phyloP scores from a whole-genome alignment of 2,888 invertebrate genomes.

The Melinaea marsaeus region DNA sequence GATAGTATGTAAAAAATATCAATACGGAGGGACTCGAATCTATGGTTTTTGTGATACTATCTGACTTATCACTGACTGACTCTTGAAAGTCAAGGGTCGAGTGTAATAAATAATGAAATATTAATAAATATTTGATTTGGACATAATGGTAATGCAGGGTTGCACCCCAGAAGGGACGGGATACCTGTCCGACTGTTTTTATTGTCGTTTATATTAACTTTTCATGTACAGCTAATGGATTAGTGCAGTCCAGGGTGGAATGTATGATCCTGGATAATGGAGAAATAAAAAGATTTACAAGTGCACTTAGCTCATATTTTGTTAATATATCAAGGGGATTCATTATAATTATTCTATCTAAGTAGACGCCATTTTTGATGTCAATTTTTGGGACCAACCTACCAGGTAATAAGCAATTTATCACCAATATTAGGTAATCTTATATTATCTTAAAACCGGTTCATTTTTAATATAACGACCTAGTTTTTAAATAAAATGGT shows the following conservation, averaged over 20 bases:
- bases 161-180: slow-evolving; percentile 49
- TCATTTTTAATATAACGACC: background rate
- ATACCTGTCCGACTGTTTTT: slow-evolving; percentile 58
- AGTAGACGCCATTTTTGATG: background rate
- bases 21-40: too few relatives aligned
- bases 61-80: too few relatives aligned
- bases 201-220: slow-evolving; percentile 66
- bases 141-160: slow-evolving; percentile 34
- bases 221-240: slow-evolving; percentile 73
- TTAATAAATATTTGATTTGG: slow-evolving; percentile 26
- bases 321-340: too few relatives aligned
- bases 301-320: background rate
- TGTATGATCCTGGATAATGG: slow-evolving; percentile 27
- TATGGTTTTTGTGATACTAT: too few relatives aligned
- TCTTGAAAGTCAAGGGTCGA: too few relatives aligned
- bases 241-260: slow-evolving; percentile 54
- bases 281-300: background rate
- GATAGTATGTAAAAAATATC: too few relatives aligned
- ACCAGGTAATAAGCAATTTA: slow-evolving; percentile 4
- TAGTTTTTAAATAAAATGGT: background rate
- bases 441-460: too few relatives aligned
- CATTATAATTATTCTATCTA: background rate
- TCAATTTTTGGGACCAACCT: background rate
- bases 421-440: too few relatives aligned
- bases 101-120: too few relatives aligned